A percentile compares a stretch with the other conserved stretches of the same genome.
Conservation (phyloP, 2,888 invertebrate genomes). For the Brenthis hecate region DNA sequence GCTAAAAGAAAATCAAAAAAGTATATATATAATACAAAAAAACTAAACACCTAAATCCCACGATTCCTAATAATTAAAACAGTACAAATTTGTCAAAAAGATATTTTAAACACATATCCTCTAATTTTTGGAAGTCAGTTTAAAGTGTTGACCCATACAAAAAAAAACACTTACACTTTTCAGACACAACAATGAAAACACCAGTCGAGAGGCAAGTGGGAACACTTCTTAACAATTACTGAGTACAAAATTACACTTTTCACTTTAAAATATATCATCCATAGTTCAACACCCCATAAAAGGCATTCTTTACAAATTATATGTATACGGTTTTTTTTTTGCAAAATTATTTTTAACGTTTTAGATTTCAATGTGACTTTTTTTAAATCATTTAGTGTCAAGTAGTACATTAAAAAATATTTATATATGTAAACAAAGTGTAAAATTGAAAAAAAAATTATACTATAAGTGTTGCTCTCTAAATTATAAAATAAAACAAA, state of each 20-base stretch:
- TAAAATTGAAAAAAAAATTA: neutral
- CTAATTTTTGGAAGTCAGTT: neutral
- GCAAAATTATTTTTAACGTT: conserved; percentile 1
- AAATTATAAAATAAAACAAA: too few relatives aligned
- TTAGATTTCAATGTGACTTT: conserved; percentile 1
- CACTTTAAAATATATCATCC: conserved; percentile 51
- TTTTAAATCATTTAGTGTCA: neutral
- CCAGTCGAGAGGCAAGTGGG: conserved; percentile 34
- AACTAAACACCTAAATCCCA: too few relatives aligned
- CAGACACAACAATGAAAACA: conserved; percentile 17
- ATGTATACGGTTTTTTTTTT: neutral
- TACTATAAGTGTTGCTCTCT: too few relatives aligned
- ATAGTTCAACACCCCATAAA: conserved; percentile 46
- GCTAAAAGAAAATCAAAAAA: too few relatives aligned
- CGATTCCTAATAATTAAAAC: too few relatives aligned
- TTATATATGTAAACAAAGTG: neutral
- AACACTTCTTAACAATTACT: conserved; percentile 48
- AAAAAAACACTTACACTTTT: conserved; percentile 7
- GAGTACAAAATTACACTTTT: conserved; percentile 68
- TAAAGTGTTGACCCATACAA: neutral
- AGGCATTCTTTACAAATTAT: conserved; percentile 45
- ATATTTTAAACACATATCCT: neutral
- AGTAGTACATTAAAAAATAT: neutral
- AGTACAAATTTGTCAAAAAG: too few relatives aligned
- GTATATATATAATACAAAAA: too few relatives aligned